Conservation (phyloP, 2,797 vertebrate species). For the Neopelma chrysocephalum region DNA sequence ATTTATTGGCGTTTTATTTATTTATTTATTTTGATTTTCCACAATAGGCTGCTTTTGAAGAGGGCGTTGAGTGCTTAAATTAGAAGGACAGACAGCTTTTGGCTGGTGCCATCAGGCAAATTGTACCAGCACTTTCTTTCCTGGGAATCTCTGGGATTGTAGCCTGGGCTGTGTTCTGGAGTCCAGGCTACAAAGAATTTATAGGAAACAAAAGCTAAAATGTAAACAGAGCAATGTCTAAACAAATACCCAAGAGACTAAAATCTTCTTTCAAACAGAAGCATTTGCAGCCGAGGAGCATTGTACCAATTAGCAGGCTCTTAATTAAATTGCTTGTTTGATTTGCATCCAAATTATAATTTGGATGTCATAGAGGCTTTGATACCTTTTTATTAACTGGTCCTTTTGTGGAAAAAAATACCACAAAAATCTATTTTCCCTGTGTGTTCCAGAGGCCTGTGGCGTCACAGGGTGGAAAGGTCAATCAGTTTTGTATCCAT, state of each 20-base stretch:
- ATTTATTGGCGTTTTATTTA: neutral
- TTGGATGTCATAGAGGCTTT: constrained; percentile 41
- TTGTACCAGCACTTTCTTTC: neutral
- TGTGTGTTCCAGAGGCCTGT: neutral
- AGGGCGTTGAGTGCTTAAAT: neutral
- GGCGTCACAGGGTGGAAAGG: constrained; percentile 37
- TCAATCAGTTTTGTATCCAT: constrained; percentile 36
- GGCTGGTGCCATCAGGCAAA: neutral
- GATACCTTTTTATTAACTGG: constrained; percentile 39
- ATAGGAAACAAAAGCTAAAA: neutral
- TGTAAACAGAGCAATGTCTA: constrained; percentile 3
- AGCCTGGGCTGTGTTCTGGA: neutral
- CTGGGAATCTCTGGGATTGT: neutral
- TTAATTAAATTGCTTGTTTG: constrained; percentile 73
- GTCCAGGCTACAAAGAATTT: neutral
- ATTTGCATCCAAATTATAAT: constrained; percentile 68
- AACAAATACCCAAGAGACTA: constrained; percentile 35
- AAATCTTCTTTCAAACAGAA: constrained; percentile 42
- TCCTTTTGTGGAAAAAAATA: neutral
- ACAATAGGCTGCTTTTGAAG: neutral
- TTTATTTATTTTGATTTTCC: neutral
- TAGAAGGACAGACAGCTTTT: neutral
- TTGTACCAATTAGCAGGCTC: constrained; percentile 52
- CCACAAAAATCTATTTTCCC: neutral
- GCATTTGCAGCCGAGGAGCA: constrained; percentile 21